These are phyloP conservation scores for Chauna torquata DNA, from an alignment of 2,113 vertebrate species.

Conservation along the genomic window DNA sequence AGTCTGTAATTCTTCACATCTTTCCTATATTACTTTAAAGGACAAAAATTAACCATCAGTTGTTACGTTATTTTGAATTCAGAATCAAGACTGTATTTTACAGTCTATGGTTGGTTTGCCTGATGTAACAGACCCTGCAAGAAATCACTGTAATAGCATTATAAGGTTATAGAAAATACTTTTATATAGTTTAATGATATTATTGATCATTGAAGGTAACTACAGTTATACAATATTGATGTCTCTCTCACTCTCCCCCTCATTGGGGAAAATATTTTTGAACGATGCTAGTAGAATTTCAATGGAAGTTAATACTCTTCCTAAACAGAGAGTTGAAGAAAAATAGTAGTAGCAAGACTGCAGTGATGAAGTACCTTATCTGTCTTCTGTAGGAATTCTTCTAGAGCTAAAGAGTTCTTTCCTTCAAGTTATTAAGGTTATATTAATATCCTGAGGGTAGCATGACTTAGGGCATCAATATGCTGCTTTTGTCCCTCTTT, in stretches of 20 bases:
- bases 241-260: not conserved
- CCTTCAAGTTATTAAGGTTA: not conserved
- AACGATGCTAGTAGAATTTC: not conserved
- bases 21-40: not conserved
- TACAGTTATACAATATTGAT: not conserved
- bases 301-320: not conserved
- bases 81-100: not conserved
- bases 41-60: not conserved
- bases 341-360: not conserved
- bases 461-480: not conserved
- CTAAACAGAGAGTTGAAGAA: not conserved
- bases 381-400: not conserved
- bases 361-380: not conserved
- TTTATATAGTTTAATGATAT: not conserved
- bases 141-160: not conserved
- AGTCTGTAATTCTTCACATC: not conserved
- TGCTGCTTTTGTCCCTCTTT: not conserved
- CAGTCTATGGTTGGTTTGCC: not conserved
- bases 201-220: not conserved
- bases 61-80: not conserved
- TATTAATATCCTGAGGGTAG: not conserved
- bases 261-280: not conserved
- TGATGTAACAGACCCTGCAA: not conserved
- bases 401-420: not conserved
- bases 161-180: not conserved